These are phyloP conservation scores for Cremastinae sp. DNA, from an alignment of 2,888 invertebrate genomes.

Conservation along the genomic window DNA sequence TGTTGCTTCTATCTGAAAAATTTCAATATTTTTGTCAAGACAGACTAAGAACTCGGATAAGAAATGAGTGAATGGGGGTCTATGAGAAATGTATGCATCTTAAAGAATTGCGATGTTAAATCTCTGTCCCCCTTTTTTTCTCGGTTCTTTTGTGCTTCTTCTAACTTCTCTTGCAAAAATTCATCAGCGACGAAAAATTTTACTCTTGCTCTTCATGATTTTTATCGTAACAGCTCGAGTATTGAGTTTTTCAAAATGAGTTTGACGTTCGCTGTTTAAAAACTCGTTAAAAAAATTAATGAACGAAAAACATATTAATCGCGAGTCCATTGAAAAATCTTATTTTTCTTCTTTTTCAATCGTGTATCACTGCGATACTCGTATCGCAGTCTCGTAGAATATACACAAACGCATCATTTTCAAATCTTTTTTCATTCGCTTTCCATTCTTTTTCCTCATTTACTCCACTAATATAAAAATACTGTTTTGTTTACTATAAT, in stretches of 20 bases:
- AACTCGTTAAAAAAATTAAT: constrained; percentile 33
- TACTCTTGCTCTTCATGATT: constrained; percentile 21
- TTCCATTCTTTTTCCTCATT: constrained; percentile 15
- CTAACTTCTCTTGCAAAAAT: constrained; percentile 61
- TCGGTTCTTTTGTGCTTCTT: constrained; percentile 42
- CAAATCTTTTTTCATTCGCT: constrained; percentile 22
- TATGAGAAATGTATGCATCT: constrained; percentile 52
- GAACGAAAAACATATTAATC: constrained; percentile 34
- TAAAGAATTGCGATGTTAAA: constrained; percentile 47
- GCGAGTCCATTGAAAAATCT: constrained; percentile 23
- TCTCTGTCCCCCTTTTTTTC: constrained; percentile 29
- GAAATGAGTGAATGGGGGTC: constrained; percentile 34
- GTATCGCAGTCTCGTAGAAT: constrained; percentile 54
- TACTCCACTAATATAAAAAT: constrained; percentile 74
- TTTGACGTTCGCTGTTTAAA: constrained; percentile 11
- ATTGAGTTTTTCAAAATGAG: constrained; percentile 25
- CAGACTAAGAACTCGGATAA: constrained; percentile 27
- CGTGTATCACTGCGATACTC: constrained; percentile 41
- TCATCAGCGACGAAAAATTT: constrained; percentile 21
- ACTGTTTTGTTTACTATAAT: constrained; percentile 75
- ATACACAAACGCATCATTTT: constrained; percentile 49
- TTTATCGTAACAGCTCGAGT: constrained; percentile 36
- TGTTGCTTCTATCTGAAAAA: constrained; percentile 16
- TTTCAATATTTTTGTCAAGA: constrained; percentile 23
- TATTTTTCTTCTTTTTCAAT: constrained; percentile 19